phyloP scores from a whole-genome alignment of 2,113 vertebrate species.

The Mugil cephalus region DNA sequence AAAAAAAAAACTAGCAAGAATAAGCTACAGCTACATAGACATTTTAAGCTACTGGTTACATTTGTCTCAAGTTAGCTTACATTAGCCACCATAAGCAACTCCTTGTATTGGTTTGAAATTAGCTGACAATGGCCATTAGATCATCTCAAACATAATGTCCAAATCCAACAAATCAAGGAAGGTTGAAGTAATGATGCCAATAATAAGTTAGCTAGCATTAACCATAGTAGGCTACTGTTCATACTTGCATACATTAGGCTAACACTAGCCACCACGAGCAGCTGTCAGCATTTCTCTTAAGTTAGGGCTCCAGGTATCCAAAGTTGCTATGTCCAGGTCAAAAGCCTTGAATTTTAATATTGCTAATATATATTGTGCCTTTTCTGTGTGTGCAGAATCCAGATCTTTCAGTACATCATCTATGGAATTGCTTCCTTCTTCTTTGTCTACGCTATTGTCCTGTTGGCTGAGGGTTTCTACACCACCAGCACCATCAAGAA shows the following conservation, averaged over 20 bases:
- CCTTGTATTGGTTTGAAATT: too few species aligned
- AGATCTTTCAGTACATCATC: conserved; percentile 98
- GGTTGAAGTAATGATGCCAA: too few species aligned
- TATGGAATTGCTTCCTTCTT: conserved; percentile 98
- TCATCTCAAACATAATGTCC: too few species aligned
- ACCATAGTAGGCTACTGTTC: not conserved
- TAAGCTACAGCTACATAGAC: too few species aligned
- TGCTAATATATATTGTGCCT: not conserved
- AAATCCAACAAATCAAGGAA: too few species aligned
- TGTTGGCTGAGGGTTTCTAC: conserved; percentile 97
- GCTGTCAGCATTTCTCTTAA: too few species aligned
- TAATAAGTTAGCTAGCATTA: not conserved
- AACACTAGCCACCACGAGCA: not conserved
- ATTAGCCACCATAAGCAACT: too few species aligned
- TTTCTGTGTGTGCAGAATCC: conserved; percentile 85
- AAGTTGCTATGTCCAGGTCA: not conserved
- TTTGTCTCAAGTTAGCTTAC: too few species aligned
- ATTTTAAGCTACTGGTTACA: not conserved
- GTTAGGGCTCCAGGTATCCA: too few species aligned
- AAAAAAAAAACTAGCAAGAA: too few species aligned
- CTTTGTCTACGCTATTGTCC: conserved; percentile 96
- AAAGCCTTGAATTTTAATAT: not conserved
- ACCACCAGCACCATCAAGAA: conserved; percentile 98
- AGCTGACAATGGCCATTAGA: too few species aligned
- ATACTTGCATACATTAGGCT: not conserved